These are phyloP conservation scores for Choloepus hoffmanni DNA, from an alignment of 2,113 vertebrate species.

Conservation along the genomic window DNA sequence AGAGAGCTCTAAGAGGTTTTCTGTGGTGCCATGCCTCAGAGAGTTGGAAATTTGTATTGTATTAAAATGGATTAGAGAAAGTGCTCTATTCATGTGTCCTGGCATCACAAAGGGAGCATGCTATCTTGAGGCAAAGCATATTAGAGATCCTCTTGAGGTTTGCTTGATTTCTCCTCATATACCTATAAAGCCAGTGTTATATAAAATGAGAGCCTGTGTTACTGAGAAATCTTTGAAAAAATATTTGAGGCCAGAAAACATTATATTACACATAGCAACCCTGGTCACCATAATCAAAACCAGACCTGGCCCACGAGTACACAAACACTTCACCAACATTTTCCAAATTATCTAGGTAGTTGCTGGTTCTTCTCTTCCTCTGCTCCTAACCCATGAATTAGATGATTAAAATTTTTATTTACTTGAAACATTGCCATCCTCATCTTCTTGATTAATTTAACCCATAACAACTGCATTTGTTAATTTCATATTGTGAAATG, in stretches of 20 bases:
- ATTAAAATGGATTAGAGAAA: not conserved
- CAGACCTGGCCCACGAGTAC: not conserved
- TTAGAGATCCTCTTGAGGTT: not conserved
- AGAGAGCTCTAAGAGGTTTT: not conserved
- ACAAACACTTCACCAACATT: not conserved
- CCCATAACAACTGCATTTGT: not conserved
- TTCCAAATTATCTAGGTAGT: not conserved
- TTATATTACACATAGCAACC: not conserved
- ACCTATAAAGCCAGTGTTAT: conserved; percentile 1
- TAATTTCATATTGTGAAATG: not conserved
- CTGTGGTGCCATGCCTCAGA: not conserved
- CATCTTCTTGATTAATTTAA: not conserved
- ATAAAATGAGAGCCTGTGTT: not conserved
- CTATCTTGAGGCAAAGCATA: not conserved
- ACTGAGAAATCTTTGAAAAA: conserved; percentile 16
- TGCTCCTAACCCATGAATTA: not conserved
- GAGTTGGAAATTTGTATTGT: not conserved
- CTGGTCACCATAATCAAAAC: not conserved
- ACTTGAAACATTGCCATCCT: not conserved
- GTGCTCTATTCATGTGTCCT: not conserved
- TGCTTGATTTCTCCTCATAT: not conserved
- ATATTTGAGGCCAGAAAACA: not conserved
- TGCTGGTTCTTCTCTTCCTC: not conserved
- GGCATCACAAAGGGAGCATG: not conserved
- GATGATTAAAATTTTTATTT: not conserved